Base-by-base conservation (phyloP, 1,140 invertebrate species). In the Drosophila bifasciata region DNA sequence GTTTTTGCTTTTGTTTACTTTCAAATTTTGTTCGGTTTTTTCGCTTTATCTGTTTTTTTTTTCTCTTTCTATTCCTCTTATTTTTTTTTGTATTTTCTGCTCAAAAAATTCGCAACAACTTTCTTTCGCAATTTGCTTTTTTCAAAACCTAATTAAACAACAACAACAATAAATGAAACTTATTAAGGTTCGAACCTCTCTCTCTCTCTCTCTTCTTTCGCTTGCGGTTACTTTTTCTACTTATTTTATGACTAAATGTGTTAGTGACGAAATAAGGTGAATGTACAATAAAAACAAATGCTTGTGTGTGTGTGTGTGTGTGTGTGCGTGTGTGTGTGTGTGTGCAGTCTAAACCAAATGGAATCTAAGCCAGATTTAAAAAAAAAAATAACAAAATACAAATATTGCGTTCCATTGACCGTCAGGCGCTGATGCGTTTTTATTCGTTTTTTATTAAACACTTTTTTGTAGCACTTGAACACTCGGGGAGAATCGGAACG, bases 131-230 rank as follows among this genome's bases (percentile, higher is more conserved):
- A 69, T 51, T 57, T 57, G 13, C 15, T 23, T 39, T 51, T 76
- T 79, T 77, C 41, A 89, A 89, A 89, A 85, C 85, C 84, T 89
- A 89, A 89, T 79, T 68, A 89, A 80, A 88, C 83, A 86, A 86
- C 83, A 88, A 86, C 83, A 86, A 88, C 83, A 86, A 89, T 84
- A 66, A 36, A 86, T 63, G 25, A 81, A 85, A 70, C 67, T 63
- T 45, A 73, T 85, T 85, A 73, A 59, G 67, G 50, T 68, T 41
- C 32, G 40, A 49, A 17, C 13, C 16, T 49, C 32, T 36, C 32
- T 48, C 21, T 73, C 21, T 73, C 21, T 61, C 57, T 51, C 40
- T 49, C n/a, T 48, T 57, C 4, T 16, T 32, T 36, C 4, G 32
- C 32, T 36, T 36, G 32, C 32, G 32, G 32, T 43, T 72, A 36